Percentiles rank a stretch among this genome's conserved stretches.
Evolutionary conservation across 2,113 vertebrate genomes (phyloP).

Genomic region (Polyodon spathula): DNA sequence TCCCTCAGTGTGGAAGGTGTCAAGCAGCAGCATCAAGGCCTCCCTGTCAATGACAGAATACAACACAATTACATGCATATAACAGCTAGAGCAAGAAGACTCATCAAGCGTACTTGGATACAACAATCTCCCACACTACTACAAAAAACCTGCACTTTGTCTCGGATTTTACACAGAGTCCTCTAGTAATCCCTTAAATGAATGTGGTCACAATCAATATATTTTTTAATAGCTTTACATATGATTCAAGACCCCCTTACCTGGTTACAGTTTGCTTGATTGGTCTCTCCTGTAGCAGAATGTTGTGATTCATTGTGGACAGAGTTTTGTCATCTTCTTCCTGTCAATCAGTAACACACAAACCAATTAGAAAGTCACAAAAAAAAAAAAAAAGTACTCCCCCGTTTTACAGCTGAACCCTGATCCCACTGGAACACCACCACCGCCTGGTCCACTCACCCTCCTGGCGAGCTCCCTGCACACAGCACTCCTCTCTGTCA

Average conservation of each 20-base stretch:
- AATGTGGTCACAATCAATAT: no score
- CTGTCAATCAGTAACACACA: constrained; percentile 40
- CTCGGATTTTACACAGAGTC: no score
- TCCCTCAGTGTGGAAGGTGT: constrained; percentile 88
- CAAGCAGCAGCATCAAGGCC: constrained; percentile 82
- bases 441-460: constrained; percentile 43
- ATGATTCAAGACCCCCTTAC: no score
- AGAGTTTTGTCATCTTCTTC: constrained; percentile 69
- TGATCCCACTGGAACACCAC: background rate
- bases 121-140: no score
- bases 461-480: constrained; percentile 67
- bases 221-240: no score
- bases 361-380: no score
- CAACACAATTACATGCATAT: no score
- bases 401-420: background rate
- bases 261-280: constrained; percentile 94
- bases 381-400: background rate
- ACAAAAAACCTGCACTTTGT: no score
- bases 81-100: no score
- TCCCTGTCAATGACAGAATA: constrained; percentile 57
- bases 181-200: no score
- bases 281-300: constrained; percentile 86
- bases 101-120: no score
- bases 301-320: constrained; percentile 83
- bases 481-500: constrained; percentile 58